Percentiles rank a stretch among this genome's conserved stretches.
phyloP scores from a whole-genome alignment of 2,888 invertebrate genomes.

The Volucella inanis region DNA sequence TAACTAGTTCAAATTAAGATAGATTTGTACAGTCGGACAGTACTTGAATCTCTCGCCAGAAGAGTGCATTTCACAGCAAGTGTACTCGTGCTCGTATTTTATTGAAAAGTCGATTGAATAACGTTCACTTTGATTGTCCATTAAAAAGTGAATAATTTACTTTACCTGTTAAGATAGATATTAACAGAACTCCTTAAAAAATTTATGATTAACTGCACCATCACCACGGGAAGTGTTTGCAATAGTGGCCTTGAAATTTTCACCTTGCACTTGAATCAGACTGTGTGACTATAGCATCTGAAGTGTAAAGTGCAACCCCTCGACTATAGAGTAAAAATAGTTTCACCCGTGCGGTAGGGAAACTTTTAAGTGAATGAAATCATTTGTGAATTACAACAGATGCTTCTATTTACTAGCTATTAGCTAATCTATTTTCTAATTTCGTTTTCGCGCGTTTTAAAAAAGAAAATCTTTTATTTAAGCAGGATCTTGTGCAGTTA shows the following conservation, averaged over 20 bases:
- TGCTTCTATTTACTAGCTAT: constrained; percentile 20
- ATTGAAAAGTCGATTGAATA: constrained; percentile 4
- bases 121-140: constrained; percentile 3
- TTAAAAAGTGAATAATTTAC: neutral
- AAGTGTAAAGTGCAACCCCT: constrained; percentile 6
- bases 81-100: constrained; percentile 1
- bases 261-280: constrained; percentile 42
- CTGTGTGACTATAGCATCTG: constrained; percentile 34
- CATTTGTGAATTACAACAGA: constrained; percentile 15
- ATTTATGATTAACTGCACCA: neutral
- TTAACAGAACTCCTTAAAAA: neutral
- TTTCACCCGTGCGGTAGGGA: constrained; percentile 35
- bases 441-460: neutral
- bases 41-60: constrained; percentile 36
- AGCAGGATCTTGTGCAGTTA: too few species aligned
- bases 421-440: neutral
- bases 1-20: constrained; percentile 54
- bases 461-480: neutral
- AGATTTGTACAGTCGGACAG: constrained; percentile 40
- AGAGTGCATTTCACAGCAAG: constrained; percentile 52
- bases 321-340: constrained; percentile 31
- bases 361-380: neutral
- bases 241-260: constrained; percentile 33
- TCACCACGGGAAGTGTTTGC: constrained; percentile 4
- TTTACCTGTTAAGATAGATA: constrained; percentile 22